Evolutionary conservation across 2,113 vertebrate species (phyloP), one percentile per base, ranked within the genome.

Genomic region (Corynorhinus townsendii): DNA sequence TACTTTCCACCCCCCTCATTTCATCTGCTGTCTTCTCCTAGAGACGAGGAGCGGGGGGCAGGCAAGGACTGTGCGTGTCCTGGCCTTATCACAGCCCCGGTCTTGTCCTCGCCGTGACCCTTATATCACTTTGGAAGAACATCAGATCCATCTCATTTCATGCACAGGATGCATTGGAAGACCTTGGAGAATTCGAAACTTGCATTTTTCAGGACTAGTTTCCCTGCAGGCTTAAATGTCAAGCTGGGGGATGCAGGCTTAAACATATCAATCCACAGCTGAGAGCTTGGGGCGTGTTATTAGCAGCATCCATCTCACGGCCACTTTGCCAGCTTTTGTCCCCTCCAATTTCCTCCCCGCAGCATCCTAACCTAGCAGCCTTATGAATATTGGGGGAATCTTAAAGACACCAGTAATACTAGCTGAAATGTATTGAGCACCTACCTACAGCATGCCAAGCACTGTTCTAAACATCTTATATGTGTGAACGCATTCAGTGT

Each of bases 141-240:
- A 59, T 40, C 52, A 47, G 11, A 28, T 86, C 24, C 5, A 3
- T 80, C 33, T 77, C 88, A 28, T 59, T 66, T 72, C 54, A 17
- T 30, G n/a, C 52, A 8, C 52, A 90, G 75, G 33, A 19, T 76
- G 35, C 1, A 11, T 69, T 30, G 40, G 38, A 93, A 87, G 86
- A 30, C 49, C 54, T 71, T 38, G 8, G 2, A 20, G 90, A 68
- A 87, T 52, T 33, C 43, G 69, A 68, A 93, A 69, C 64, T 71
- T 89, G 56, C 33, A 22, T 81, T 71, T 96, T 91, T 86, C 40
- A 75, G 79, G 96, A 54, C 17, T 59, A 33, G 56, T 83, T 91
- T 81, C 30, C 33, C 62, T 0, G 4, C 59, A 91, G 84, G 45
- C 45, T 89, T 80, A 71, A 87, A 95, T 90, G 90, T 91, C 89